Evolutionary conservation across 2,797 vertebrate species (phyloP), one percentile per base, ranked within the genome.

Genomic region (Lindbergichthys nudifrons): DNA sequence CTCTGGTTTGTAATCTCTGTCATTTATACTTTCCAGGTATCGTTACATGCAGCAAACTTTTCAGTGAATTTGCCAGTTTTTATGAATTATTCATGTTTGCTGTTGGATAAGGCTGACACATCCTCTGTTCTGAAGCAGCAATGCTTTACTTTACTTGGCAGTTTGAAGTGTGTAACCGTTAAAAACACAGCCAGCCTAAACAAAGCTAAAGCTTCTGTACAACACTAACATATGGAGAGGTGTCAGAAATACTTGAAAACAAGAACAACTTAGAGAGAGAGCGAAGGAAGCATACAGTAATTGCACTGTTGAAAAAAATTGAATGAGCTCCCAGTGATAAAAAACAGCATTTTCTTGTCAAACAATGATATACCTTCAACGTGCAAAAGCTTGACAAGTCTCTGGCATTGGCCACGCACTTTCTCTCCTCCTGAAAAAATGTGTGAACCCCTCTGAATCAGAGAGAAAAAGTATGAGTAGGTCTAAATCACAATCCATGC

Each of bases 211-310:
- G 72, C 70, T 79, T 84, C 75, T 73, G 69, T 66, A 65, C 46
- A 19, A 65, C 23, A 56, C 3, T 23, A 65, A 68, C 81, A 70
- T 69, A 77, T 68, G 80, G 58, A 21, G 21, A 78, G 41, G 57
- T 86, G 84, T 83, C 48, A 70, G 64, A 85, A 89, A 85, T 79
- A 54, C 54, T 73, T 66, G 21, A 72, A 79, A 85, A 76, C 36
- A 67, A 73, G 52, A 71, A 50, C 15, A 21, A 62, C 54, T 45
- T 23, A 15, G 12, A 56, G 52, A 60, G 26, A 19, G 52, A 56
- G 39, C 46, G 47, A 70, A 64, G 73, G 19, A 39, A 79, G 69
- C 71, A 73, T 54, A 56, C 59, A 41, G 48, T 64, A 52, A 26
- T 26, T 26, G 26, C 70, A 47, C 52, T 50, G 50, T n/a, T 73